phyloP scores from a whole-genome alignment of 2,888 invertebrate genomes.

The Poecilus cupreus region DNA sequence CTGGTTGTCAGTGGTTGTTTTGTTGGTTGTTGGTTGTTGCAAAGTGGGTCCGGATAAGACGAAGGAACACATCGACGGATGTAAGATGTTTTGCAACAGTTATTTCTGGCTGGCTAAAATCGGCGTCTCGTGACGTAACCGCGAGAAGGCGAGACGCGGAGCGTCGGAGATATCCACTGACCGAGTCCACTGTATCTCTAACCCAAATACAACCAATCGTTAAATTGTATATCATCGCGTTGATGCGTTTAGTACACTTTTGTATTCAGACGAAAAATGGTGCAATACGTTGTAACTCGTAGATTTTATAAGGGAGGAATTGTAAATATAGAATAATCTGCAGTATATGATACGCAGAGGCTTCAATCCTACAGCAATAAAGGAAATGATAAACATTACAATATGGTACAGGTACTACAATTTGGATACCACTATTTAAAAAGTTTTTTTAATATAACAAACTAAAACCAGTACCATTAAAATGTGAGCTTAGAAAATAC shows the following conservation, averaged over 20 bases:
- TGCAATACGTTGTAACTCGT: no score
- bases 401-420: no score
- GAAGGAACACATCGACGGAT: not conserved
- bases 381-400: no score
- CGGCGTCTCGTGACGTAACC: slow-evolving; percentile 52
- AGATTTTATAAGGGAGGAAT: no score
- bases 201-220: not conserved
- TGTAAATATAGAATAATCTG: no score
- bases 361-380: no score
- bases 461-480: no score
- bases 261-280: no score
- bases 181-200: slow-evolving; percentile 44
- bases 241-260: not conserved
- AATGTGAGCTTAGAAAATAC: no score
- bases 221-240: not conserved
- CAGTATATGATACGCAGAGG: no score
- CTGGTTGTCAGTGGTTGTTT: not conserved
- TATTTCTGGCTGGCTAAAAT: slow-evolving; percentile 62
- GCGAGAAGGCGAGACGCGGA: not conserved
- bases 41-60: slow-evolving; percentile 23
- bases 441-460: no score
- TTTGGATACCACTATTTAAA: no score
- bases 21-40: not conserved
- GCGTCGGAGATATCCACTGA: slow-evolving; percentile 46
- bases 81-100: slow-evolving; percentile 61